These are phyloP conservation scores for Pteria penguin DNA, from an alignment of 2,888 invertebrate genomes.

Conservation along the genomic window DNA sequence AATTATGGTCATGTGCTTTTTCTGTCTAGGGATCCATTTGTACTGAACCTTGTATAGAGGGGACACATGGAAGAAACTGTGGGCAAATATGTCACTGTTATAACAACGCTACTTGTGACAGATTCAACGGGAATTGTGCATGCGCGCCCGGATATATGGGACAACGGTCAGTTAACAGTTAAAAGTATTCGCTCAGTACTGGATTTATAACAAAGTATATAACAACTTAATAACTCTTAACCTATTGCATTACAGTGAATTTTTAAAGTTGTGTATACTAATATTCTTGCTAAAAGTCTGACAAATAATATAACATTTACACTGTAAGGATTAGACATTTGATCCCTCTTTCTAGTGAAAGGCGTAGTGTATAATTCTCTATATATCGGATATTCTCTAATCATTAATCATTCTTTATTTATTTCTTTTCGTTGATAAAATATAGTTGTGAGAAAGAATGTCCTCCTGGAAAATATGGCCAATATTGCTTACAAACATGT, in stretches of 20 bases:
- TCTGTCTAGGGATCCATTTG: constrained; percentile 54
- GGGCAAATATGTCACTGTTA: constrained; percentile 28
- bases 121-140: constrained; percentile 42
- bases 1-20: too few species aligned
- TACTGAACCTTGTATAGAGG: constrained; percentile 34
- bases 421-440: neutral
- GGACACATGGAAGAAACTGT: constrained; percentile 26
- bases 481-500: constrained; percentile 27
- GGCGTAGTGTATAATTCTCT: too few species aligned
- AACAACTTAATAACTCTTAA: too few species aligned
- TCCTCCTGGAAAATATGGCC: constrained; percentile 47
- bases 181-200: neutral
- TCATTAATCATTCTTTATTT: too few species aligned
- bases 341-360: too few species aligned
- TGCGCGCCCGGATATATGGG: constrained; percentile 55
- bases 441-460: constrained; percentile 59
- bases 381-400: too few species aligned
- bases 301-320: too few species aligned
- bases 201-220: too few species aligned
- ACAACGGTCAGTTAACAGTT: constrained; percentile 43
- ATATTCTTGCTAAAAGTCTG: too few species aligned
- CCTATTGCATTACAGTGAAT: too few species aligned
- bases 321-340: too few species aligned
- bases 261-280: too few species aligned
- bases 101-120: constrained; percentile 31